Conservation (phyloP, 2,888 invertebrate species). For the Ischnura elegans region DNA sequence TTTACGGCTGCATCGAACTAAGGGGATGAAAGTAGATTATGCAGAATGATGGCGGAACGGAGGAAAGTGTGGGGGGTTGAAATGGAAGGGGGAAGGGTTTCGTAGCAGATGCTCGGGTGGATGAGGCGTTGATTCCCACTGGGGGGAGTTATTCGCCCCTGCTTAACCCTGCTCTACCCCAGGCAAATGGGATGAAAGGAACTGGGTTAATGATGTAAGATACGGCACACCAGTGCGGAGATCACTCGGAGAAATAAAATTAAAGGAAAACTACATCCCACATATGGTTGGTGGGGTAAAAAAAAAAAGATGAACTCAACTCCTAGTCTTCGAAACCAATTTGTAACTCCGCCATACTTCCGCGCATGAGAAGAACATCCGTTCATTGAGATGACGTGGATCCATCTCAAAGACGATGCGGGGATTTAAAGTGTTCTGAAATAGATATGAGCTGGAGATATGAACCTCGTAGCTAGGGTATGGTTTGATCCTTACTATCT, state of each 20-base stretch:
- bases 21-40: slow-evolving; percentile 32
- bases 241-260: slow-evolving; percentile 16
- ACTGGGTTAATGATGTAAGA: slow-evolving; percentile 65
- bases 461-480: not conserved
- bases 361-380: not conserved
- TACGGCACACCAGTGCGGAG: slow-evolving; percentile 40
- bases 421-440: not conserved
- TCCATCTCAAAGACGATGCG: not conserved
- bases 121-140: not conserved
- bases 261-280: not conserved
- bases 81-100: not conserved
- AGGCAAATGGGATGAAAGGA: slow-evolving; percentile 51
- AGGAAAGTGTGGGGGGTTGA: not conserved
- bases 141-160: too few relatives aligned
- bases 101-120: not conserved
- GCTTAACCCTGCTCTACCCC: not conserved
- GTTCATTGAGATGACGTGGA: not conserved
- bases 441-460: not conserved
- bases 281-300: not conserved
- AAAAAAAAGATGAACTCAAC: too few relatives aligned
- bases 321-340: slow-evolving; percentile 45
- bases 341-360: slow-evolving; percentile 34
- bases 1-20: not conserved
- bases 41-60: not conserved
- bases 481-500: not conserved